Evolutionary conservation across 1,140 invertebrate species (phyloP), one percentile per base, ranked within the genome.

Genomic region (Brachionus rotundiformis): DNA sequence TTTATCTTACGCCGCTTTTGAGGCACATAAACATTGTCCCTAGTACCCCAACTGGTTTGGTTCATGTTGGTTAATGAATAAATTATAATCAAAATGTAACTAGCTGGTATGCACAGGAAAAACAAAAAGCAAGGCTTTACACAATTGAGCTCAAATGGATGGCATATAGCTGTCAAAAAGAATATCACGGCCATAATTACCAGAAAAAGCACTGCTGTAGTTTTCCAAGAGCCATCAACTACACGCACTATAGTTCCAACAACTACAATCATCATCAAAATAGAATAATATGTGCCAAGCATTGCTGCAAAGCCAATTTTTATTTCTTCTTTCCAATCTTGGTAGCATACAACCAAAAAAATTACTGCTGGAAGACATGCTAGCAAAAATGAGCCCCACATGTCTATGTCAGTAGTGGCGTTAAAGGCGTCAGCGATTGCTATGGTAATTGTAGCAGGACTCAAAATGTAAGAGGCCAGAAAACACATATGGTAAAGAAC

Each of bases 51-150:
- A 0, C 91, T 92, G 0, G 95, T 92, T 83, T 93, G 92, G 86
- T 96, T 94, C 85, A 96, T 89, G 85, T 96, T 96, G 84, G 94
- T 94, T 0, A 96, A 88, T 0, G 94, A 94, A 85, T 94, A 96
- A 71, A 96, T 93, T 49, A 95, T 93, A 11, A 96, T 90, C 82
- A 96, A 88, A 90, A 96, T 91, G 85, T 96, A 96, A 94, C 95
- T 96, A 82, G 93, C 94, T 0, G 95, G 95, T 63, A 96, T 93
- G 6, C 94, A 94, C 11, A 96, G 90, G 85, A 95, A 96, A 86
- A 96, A 97, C 27, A 96, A 90, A 3, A 93, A 86, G 13, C 93
- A 92, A 81, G 91, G 92, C 13, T 92, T 85, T 5, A 97, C 86
- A 84, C 94, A 95, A 10, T 83, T 36, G 0, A 85, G 82, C 44